Evolutionary conservation across 2,113 vertebrate genomes (phyloP), one percentile per base, ranked within the genome.

Genomic region (Calonectris borealis): DNA sequence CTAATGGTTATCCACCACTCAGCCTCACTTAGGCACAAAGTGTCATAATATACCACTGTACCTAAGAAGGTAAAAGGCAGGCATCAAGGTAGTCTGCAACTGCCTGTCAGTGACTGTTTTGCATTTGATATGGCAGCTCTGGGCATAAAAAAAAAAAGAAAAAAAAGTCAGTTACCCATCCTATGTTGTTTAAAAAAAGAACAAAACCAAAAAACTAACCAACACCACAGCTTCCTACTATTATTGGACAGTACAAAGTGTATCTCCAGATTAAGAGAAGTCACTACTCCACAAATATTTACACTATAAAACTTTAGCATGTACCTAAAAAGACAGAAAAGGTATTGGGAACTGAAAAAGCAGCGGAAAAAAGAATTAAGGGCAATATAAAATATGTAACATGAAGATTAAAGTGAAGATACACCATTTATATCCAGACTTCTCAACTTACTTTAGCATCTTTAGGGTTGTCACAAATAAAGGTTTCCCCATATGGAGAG

Each of bases 401-500:
- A 36, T 7, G 8, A 88, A 68, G 17, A 40, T 31, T 73, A 13
- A 86, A 75, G 20, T 61, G 11, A 90, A 90, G 42, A 21, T 4
- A 72, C 32, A 77, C 7, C 31, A 72, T 40, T 78, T 55, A 17
- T 17, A 55, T 60, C 25, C 21, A 61, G 26, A 68, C 32, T 80
- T 96, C 55, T 84, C 38, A 55, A 99, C 99, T 98, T 97, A 99
- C 99, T 97, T 93, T 68, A 85, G 95, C 58, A 93, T 94, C 96
- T 81, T 98, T 94, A 78, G 97, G 61, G 80, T 64, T 97, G 97
- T 98, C 98, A 97, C 97, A 98, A 90, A 99, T 96, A 97, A 98
- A 99, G 42, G 98, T 98, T 96, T 99, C 99, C 83, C 99, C 99
- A 76, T 99, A 99, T 25, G 99, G 99, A 97, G 97, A 98, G 68